Base-by-base conservation (phyloP, 2,797 vertebrate genomes). In the Hoplostethus atlanticus region DNA sequence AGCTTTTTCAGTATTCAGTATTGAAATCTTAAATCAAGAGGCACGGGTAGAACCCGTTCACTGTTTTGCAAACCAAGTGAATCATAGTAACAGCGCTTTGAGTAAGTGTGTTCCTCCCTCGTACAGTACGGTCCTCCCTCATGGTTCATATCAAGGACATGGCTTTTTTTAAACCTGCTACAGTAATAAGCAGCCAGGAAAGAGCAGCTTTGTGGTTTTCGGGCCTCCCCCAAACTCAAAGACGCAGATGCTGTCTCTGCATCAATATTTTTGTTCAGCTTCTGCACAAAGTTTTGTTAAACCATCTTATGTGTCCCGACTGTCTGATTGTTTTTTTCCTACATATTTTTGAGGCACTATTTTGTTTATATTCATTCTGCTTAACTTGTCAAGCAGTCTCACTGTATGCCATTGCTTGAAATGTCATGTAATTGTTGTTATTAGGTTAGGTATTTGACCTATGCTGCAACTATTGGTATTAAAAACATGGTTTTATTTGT, bases 151-250 rank as follows among this genome's bases (percentile, higher is more conserved):
- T 72, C 11, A 57, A 79, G 46, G 58, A 69, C 60, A 30, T 58
- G 60, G 38, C n/a, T 28, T 28, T 62, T 58, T 25, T 78, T 74
- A 38, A 80, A 71, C 25, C 47, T 64, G 62, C 67, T 64, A 13
- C 70, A 63, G 10, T 48, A 71, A 83, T 67, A 80, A 61, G 47
- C 47, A 73, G 75, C 73, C 74, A 83, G 68, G 44, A 77, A 89
- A 87, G 80, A 91, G 86, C 88, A 89, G 68, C 73, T 72, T 83
- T 91, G 83, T 83, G 76, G 59, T 54, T 81, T 83, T 83, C 71
- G 34, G 51, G 44, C 51, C 70, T 81, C 72, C 40, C 63, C 8
- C 16, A 68, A 52, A 80, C 51, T 71, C 60, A 58, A 81, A 71
- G 59, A 72, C 83, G 58, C 64, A 78, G 64, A 72, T 66, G 53